phyloP scores from a whole-genome alignment of 2,888 invertebrate genomes.

The Chalcis sispes region DNA sequence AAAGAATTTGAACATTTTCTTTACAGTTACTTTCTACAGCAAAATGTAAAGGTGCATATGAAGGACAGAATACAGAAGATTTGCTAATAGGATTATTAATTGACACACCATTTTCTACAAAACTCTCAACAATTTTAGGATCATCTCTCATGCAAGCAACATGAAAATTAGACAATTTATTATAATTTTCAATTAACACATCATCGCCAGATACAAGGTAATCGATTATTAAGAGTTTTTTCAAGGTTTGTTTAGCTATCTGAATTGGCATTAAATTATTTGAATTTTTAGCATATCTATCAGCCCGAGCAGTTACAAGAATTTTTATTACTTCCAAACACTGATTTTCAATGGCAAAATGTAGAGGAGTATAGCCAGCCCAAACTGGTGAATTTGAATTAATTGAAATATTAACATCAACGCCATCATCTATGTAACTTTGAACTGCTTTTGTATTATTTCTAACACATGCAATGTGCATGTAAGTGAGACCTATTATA shows the following conservation, averaged over 20 bases:
- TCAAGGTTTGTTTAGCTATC: not conserved
- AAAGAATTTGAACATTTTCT: not conserved
- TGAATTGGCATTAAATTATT: slow-evolving; percentile 38
- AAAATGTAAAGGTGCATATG: slow-evolving; percentile 34
- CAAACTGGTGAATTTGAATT: not conserved
- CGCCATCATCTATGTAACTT: not conserved
- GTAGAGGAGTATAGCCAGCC: slow-evolving; percentile 18
- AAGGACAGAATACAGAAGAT: slow-evolving; percentile 5
- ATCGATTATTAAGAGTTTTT: not conserved
- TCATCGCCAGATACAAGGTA: not conserved
- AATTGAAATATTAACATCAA: slow-evolving; percentile 14
- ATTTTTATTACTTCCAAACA: not conserved
- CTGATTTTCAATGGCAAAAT: slow-evolving; percentile 22
- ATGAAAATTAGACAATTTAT: slow-evolving; percentile 22
- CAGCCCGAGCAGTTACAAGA: not conserved
- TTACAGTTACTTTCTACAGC: slow-evolving; percentile 16
- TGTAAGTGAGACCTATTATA: not conserved
- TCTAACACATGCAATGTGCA: slow-evolving; percentile 36
- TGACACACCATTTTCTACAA: slow-evolving; percentile 1
- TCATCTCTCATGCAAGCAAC: slow-evolving; percentile 26
- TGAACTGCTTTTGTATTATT: not conserved
- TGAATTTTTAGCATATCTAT: slow-evolving; percentile 13
- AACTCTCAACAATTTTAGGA: not conserved
- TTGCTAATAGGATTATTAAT: slow-evolving; percentile 5
- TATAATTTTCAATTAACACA: not conserved